Evolutionary conservation across 1,140 invertebrate species (phyloP), one percentile per base, ranked within the genome.

Genomic region (Drosophila serrata): DNA sequence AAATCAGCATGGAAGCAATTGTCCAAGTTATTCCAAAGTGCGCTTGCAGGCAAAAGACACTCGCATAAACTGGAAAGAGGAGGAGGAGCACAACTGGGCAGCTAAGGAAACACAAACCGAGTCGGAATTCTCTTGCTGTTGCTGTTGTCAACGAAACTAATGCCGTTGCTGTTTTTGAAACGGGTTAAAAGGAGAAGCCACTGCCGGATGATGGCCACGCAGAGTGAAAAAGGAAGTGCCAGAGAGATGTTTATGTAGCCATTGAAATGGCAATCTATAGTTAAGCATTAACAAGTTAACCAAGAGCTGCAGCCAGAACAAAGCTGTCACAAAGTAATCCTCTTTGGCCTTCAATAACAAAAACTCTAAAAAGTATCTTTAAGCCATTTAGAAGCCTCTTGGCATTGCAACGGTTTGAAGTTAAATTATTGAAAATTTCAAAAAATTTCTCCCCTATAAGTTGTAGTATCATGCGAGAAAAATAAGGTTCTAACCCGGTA

Each of bases 1-100:
- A 81, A 85, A 85, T 85, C 81, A 85, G 74, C 78, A 81, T 81
- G 64, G 86, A 86, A 68, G 78, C 75, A 81, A 86, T 86, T 86
- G 78, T 81, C 64, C 77, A 85, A 85, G 78, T 81, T 77, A 69
- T 80, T 74, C 77, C 65, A 53, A 63, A 78, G 68, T 65, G 72
- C 63, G 65, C 63, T 69, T 57, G 13, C 24, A 79, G 82, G 78
- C 78, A 43, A 73, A 70, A 57, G 39, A 58, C 49, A 51, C 59
- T 40, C 53, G 19, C 29, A 55, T 15, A 55, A 72, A 33, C 46
- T 19, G 49, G 12, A 27, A 33, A 43, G 49, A 48, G 17, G 22
- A 37, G 39, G 48, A 55, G 15, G 22, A 37, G 55, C 48, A 55
- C 46, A 43, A 69, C 46, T 49, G 22, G 37, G 22, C 31, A 27